phyloP scores from a whole-genome alignment of 37 sponge, comb jelly and placozoan species.

The Corticium candelabrum region DNA sequence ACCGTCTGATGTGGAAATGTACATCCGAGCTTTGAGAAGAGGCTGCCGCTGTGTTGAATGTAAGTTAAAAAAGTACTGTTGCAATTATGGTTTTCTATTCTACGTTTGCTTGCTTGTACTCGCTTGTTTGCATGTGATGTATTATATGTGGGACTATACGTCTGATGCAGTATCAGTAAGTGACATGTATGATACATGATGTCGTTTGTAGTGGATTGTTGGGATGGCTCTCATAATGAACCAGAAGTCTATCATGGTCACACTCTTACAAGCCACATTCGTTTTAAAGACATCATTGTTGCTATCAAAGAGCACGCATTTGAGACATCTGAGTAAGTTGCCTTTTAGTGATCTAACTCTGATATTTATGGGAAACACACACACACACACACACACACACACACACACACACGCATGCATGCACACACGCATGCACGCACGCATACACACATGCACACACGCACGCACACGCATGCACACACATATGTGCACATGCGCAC shows the following conservation, averaged over 20 bases:
- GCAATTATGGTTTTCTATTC: no score
- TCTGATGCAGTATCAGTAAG: neutral
- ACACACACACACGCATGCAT: neutral
- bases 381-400: neutral
- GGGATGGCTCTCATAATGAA: constrained; percentile 86
- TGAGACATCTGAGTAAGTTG: constrained; percentile 37
- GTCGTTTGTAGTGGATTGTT: constrained; percentile 71
- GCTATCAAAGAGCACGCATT: constrained; percentile 86
- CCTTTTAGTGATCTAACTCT: neutral
- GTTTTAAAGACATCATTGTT: constrained; percentile 62
- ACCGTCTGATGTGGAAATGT: constrained; percentile 58
- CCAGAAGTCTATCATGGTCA: constrained; percentile 90
- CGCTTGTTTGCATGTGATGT: constrained; percentile 71
- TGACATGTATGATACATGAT: no score
- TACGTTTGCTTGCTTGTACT: no score
- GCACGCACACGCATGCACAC: constrained; percentile 13
- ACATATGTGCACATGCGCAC: neutral
- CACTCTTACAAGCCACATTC: constrained; percentile 79
- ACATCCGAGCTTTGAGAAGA: constrained; percentile 51
- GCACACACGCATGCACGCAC: neutral
- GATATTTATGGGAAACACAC: neutral
- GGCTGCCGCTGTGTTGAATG: constrained; percentile 87
- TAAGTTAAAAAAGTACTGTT: no score
- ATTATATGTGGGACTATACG: neutral
- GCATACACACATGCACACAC: constrained; percentile 11